Evolutionary conservation across 2,888 invertebrate genomes (phyloP), one percentile per base, ranked within the genome.

Genomic region (Stenurella melanura): DNA sequence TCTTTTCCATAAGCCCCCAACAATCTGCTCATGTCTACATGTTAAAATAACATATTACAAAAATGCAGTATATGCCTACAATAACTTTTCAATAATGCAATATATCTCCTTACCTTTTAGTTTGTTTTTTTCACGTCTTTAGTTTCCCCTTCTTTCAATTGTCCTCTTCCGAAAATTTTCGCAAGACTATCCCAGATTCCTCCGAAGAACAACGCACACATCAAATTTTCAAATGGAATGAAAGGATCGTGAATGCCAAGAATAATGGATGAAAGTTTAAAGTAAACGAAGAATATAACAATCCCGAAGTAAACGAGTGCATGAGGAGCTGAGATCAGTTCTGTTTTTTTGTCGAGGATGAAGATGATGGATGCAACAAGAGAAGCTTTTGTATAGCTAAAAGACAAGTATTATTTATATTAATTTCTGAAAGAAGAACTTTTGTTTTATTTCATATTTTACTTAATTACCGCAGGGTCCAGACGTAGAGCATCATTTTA

Each of bases 161-260:
- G 95, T 73, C 95, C 95, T 86, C 94, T 94, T 86, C 96, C 95
- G 83, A 98, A 92, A 78, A 98, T 94, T 89, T 96, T 95, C 79
- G 96, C 96, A 87, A 99, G 92, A 54, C 98, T 97, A 91, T 99
- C 99, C 96, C 98, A 98, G 89, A 99, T 96, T 73, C 99, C 99
- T 57, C 99, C 99, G 90, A 99, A 94, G 92, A 97, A 97, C 70
- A 98, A 91, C 21, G 98, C 98, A 89, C 98, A 99, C 91, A 97
- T 95, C 75, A 99, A 92, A 90, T 99, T 99, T 92, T 99, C 99
- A 89, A 99, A 98, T 15, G 99, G 99, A 86, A 97, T 94, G 91
- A 99, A 99, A 56, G 99, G 99, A 92, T 99, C 99, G 88, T 98
- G 97, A 86, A 99, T 98, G 83, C 98, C 98, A 85, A 99, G 92